Conservation (phyloP, 1,140 invertebrate species). For the Lepidurus arcticus region DNA sequence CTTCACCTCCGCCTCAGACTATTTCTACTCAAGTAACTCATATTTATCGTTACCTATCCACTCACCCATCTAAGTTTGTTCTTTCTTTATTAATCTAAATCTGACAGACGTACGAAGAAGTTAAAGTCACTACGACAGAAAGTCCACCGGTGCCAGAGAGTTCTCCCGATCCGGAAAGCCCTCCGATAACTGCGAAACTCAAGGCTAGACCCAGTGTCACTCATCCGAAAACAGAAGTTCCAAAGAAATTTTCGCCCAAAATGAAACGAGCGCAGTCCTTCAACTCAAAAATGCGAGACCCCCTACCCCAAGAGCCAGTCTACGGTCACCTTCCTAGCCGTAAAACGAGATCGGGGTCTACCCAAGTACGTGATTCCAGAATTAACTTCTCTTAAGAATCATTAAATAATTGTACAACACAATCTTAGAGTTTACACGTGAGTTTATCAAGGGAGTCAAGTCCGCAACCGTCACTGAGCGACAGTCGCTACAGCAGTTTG, state of each 20-base stretch:
- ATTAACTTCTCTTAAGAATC: not conserved
- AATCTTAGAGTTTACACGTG: not conserved
- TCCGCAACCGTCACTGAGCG: not conserved
- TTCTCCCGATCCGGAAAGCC: not conserved
- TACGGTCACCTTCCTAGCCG: not conserved
- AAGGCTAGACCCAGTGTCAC: not conserved
- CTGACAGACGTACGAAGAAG: not conserved
- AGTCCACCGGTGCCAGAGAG: not conserved
- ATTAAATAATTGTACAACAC: too few relatives aligned
- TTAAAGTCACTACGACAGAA: not conserved
- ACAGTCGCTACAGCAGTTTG: conserved; percentile 14
- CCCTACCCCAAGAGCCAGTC: not conserved
- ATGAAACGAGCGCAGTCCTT: conserved; percentile 30
- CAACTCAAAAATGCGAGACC: conserved; percentile 19
- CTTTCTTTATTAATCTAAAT: not conserved
- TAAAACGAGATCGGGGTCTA: not conserved
- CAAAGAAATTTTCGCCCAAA: conserved; percentile 25
- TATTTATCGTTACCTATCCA: not conserved
- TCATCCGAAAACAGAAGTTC: not conserved
- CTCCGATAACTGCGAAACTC: not conserved
- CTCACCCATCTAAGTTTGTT: not conserved
- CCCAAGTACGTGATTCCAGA: not conserved
- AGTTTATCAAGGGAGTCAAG: not conserved
- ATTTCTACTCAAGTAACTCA: conserved; percentile 73
- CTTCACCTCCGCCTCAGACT: conserved; percentile 76